These are phyloP conservation scores for Varecia variegata DNA, from an alignment of 2,797 vertebrate genomes.

Conservation along the genomic window DNA sequence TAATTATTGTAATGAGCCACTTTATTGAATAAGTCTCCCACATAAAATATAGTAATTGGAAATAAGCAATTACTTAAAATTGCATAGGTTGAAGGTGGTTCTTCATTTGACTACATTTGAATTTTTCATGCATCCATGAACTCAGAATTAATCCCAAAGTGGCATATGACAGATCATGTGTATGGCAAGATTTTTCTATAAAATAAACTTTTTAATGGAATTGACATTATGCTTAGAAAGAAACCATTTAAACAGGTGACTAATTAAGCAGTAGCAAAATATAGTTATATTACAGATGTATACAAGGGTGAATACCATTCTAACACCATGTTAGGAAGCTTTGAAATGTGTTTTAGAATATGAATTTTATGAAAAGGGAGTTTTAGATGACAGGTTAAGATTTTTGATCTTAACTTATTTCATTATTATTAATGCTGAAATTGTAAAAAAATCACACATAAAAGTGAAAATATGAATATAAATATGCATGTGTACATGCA, in stretches of 20 bases:
- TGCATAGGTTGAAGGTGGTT: conserved; percentile 49
- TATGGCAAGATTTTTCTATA: neutral
- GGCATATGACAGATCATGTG: neutral
- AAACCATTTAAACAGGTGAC: conserved; percentile 7
- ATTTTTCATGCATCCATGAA: conserved; percentile 60
- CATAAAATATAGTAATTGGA: conserved; percentile 60
- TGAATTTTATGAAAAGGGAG: neutral
- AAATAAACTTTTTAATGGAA: conserved; percentile 8
- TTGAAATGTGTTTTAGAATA: neutral
- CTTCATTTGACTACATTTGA: conserved; percentile 55
- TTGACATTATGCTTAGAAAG: conserved; percentile 34
- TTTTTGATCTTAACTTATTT: conserved; percentile 25
- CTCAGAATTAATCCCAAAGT: conserved; percentile 47
- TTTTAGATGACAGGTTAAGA: conserved; percentile 5
- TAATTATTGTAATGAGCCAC: conserved; percentile 57
- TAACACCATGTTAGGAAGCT: neutral
- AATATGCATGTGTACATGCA: too few species aligned
- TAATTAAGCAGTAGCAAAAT: neutral
- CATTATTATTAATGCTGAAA: neutral
- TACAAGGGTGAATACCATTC: neutral
- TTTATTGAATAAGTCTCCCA: conserved; percentile 57
- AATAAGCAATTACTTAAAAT: conserved; percentile 71
- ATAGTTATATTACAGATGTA: neutral
- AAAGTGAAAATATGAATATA: neutral
- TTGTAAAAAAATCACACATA: neutral